These are phyloP conservation scores for Leptopilina boulardi DNA, from an alignment of 1,140 invertebrate species.

Conservation along the genomic window DNA sequence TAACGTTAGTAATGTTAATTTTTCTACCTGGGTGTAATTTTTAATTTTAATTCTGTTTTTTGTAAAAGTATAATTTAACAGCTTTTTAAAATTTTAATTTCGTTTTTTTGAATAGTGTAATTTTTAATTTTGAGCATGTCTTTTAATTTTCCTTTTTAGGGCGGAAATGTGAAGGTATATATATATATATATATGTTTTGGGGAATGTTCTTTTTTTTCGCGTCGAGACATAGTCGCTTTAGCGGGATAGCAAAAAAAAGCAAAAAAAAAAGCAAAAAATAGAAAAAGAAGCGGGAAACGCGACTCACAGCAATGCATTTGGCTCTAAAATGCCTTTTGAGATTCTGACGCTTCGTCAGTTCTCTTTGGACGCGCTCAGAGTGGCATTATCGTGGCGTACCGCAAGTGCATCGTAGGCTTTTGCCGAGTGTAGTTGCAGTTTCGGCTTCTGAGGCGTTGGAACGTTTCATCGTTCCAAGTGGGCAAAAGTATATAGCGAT, in stretches of 20 bases:
- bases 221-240: not conserved
- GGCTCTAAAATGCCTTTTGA: slow-evolving; percentile 50
- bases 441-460: slow-evolving; percentile 57
- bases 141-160: slow-evolving; percentile 20
- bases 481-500: slow-evolving; percentile 46
- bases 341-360: slow-evolving; percentile 52
- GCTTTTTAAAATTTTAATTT: no score
- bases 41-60: no score
- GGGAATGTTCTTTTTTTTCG: slow-evolving; percentile 10
- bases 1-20: no score
- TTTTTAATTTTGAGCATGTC: no score
- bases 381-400: slow-evolving; percentile 57
- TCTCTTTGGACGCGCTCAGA: slow-evolving; percentile 46
- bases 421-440: slow-evolving; percentile 54
- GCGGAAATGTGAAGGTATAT: slow-evolving; percentile 9
- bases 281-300: not conserved
- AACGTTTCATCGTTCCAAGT: slow-evolving; percentile 57
- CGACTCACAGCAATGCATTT: slow-evolving; percentile 48
- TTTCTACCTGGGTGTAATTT: no score
- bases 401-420: slow-evolving; percentile 57
- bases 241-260: slow-evolving; percentile 2
- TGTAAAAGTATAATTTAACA: no score
- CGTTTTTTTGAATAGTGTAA: no score
- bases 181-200: no score
- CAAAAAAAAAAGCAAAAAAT: no score